phyloP scores from a whole-genome alignment of 2,797 vertebrate species.

The Nannoperca australis region DNA sequence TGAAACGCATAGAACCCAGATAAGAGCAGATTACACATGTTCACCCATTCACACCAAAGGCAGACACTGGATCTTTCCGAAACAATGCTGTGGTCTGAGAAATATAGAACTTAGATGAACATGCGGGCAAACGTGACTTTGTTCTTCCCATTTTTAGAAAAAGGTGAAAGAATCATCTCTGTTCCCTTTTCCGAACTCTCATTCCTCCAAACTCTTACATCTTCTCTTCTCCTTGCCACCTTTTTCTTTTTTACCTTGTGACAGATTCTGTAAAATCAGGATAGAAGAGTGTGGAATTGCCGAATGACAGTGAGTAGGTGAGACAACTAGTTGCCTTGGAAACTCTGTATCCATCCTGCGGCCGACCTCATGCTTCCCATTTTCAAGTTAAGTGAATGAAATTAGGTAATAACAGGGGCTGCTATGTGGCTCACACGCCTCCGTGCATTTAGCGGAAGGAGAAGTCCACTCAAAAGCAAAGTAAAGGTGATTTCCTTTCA shows the following conservation, averaged over 20 bases:
- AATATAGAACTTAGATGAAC: neutral
- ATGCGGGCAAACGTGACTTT: neutral
- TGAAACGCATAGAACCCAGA: neutral
- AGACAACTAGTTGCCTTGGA: constrained; percentile 65
- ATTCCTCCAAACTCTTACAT: neutral
- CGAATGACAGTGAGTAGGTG: constrained; percentile 73
- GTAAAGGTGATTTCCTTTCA: neutral
- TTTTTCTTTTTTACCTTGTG: constrained; percentile 5
- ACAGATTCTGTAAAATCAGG: constrained; percentile 35
- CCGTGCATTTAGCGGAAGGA: neutral
- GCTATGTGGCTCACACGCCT: neutral
- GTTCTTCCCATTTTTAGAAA: neutral
- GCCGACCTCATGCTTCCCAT: constrained; percentile 20
- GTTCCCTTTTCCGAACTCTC: neutral
- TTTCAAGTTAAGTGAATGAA: constrained; percentile 40
- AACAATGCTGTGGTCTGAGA: neutral
- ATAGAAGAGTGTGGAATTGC: constrained; percentile 33
- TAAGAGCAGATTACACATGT: neutral
- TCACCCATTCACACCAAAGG: neutral
- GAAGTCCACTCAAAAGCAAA: neutral
- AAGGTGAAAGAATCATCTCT: neutral
- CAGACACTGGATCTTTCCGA: neutral
- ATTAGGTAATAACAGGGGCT: constrained; percentile 3
- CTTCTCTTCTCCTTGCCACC: neutral
- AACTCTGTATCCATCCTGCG: constrained; percentile 26